Conservation (phyloP, 2,797 vertebrate species). For the Acrocephalus scirpaceus region DNA sequence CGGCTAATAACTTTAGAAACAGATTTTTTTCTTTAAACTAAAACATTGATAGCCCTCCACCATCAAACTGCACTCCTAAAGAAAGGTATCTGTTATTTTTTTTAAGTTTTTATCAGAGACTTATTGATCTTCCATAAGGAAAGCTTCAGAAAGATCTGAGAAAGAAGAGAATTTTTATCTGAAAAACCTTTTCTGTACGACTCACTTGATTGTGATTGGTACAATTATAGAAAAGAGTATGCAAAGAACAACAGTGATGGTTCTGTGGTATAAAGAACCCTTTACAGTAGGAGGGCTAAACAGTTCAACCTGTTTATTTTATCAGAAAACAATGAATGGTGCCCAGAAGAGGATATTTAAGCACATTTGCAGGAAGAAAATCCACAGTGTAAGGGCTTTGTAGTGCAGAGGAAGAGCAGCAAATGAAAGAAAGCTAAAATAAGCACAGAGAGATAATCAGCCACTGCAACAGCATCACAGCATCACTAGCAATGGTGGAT, state of each 20-base stretch:
- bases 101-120: not conserved
- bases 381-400: not conserved
- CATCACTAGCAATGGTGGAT: not conserved
- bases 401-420: not conserved
- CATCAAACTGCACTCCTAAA: not conserved
- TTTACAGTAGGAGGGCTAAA: not conserved
- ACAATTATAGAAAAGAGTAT: not conserved
- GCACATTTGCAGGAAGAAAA: not conserved
- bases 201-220: not conserved
- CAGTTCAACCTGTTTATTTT: not conserved
- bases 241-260: not conserved
- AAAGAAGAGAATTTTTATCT: not conserved
- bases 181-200: rapidly evolving
- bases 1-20: not conserved
- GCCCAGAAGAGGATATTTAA: not conserved
- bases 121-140: not conserved
- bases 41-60: not conserved
- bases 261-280: not conserved
- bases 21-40: not conserved
- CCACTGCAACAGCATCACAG: not conserved
- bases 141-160: not conserved
- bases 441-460: not conserved
- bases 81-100: not conserved
- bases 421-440: not conserved
- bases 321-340: not conserved